Percentiles rank a stretch among this genome's conserved stretches.
Conservation (phyloP, 2,797 vertebrate genomes). For the Pangasius krempfi region DNA sequence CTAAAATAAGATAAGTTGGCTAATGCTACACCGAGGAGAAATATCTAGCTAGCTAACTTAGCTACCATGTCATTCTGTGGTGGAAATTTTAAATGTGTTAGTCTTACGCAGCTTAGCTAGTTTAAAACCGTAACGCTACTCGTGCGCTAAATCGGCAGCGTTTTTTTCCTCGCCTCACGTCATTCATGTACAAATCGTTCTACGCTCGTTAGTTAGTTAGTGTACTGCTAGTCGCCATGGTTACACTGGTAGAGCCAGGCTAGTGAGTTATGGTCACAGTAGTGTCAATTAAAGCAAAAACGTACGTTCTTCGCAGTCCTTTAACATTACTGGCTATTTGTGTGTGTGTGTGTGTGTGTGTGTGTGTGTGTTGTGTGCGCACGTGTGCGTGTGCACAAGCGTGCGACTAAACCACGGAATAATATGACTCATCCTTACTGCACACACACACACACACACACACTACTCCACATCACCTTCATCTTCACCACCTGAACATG, state of each 20-base stretch:
- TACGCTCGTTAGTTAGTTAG: neutral
- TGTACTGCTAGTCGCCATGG: neutral
- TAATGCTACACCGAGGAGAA: neutral
- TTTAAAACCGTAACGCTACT: neutral
- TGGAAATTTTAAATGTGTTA: neutral
- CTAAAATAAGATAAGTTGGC: too few species aligned
- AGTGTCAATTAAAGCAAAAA: neutral
- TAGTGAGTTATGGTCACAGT: neutral
- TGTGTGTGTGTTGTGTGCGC: neutral
- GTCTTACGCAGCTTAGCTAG: neutral
- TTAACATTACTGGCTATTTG: neutral
- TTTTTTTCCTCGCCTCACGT: neutral
- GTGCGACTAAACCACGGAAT: neutral
- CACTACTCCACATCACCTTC: neutral
- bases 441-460: constrained; percentile 18
- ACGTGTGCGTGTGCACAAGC: neutral
- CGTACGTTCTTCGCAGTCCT: neutral
- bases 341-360: neutral
- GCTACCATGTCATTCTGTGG: neutral
- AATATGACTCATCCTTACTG: neutral
- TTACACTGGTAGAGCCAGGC: neutral
- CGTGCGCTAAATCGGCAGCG: neutral
- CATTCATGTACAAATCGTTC: neutral
- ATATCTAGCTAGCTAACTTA: neutral
- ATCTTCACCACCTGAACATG: constrained; percentile 51